Percentiles rank a stretch among this genome's conserved stretches.
Conservation (phyloP, 2,888 invertebrate species). For the Urechis unicinctus region DNA sequence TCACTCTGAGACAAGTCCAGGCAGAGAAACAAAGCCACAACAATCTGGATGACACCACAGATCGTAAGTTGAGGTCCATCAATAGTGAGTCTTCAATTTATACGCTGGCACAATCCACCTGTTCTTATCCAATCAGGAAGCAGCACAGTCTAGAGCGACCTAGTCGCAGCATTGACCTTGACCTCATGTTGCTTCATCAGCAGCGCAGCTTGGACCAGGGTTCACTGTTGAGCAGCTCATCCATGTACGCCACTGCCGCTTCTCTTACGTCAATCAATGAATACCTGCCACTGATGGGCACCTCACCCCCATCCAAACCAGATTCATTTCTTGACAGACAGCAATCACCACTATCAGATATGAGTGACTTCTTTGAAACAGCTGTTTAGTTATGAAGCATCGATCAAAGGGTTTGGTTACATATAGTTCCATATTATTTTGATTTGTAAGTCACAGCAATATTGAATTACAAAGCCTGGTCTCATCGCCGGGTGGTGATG, state of each 20-base stretch:
- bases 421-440: too few species aligned
- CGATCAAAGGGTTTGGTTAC: too few species aligned
- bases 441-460: too few species aligned
- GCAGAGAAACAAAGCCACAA: conserved; percentile 4
- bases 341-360: not conserved
- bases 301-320: conserved; percentile 4
- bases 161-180: conserved; percentile 1
- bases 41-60: conserved; percentile 1
- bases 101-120: conserved; percentile 18
- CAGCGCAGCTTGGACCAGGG: conserved; percentile 18
- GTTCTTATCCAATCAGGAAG: conserved; percentile 12
- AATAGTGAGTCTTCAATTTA: conserved; percentile 18
- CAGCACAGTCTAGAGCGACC: conserved; percentile 8
- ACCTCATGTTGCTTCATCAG: conserved; percentile 8
- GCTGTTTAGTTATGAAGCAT: conserved; percentile 9
- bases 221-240: conserved; percentile 19
- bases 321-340: not conserved
- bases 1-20: conserved; percentile 16
- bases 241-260: conserved; percentile 19
- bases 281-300: conserved; percentile 2
- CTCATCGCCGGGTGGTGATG: too few species aligned
- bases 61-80: conserved; percentile 8
- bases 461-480: too few species aligned
- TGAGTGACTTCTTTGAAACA: conserved; percentile 10
- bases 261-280: conserved; percentile 17